Percentiles rank a stretch among this genome's conserved stretches.
Conservation (phyloP, 37 sponge, comb jelly and placozoan genomes). For the Ephydatia muelleri region DNA sequence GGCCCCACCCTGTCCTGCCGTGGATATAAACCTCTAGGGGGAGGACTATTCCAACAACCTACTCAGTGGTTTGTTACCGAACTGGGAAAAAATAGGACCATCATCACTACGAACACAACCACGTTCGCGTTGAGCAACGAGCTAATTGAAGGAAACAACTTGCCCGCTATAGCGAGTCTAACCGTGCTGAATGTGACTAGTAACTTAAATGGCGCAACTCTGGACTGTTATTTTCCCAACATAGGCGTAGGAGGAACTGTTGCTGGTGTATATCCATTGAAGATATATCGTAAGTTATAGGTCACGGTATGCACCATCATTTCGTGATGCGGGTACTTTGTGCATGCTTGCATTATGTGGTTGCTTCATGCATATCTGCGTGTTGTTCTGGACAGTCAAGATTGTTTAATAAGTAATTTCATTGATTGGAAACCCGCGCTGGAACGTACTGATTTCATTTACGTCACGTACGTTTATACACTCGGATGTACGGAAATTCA, state of each 20-base stretch:
- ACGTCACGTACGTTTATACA: too few relatives aligned
- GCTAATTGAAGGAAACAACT: background rate
- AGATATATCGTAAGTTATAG: slow-evolving; percentile 6
- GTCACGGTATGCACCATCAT: background rate
- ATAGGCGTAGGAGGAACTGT: background rate
- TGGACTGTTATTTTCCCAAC: background rate
- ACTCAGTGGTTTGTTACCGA: background rate
- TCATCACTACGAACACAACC: background rate
- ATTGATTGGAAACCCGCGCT: too few relatives aligned
- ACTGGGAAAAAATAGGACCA: background rate
- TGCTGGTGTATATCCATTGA: background rate
- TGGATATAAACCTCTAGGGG: background rate
- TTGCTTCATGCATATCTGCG: too few relatives aligned
- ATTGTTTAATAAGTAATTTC: too few relatives aligned
- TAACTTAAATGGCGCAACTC: background rate
- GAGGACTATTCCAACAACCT: background rate
- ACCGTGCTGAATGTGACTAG: slow-evolving; percentile 4
- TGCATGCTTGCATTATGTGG: background rate
- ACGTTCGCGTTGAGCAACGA: background rate
- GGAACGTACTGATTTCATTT: too few relatives aligned
- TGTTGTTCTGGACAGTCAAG: too few relatives aligned
- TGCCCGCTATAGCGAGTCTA: background rate
- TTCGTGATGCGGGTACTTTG: background rate
- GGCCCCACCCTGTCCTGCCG: background rate
- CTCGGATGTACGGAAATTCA: too few relatives aligned